Evolutionary conservation across 2,113 vertebrate genomes (phyloP).

Genomic region (Stegostoma tigrinum): DNA sequence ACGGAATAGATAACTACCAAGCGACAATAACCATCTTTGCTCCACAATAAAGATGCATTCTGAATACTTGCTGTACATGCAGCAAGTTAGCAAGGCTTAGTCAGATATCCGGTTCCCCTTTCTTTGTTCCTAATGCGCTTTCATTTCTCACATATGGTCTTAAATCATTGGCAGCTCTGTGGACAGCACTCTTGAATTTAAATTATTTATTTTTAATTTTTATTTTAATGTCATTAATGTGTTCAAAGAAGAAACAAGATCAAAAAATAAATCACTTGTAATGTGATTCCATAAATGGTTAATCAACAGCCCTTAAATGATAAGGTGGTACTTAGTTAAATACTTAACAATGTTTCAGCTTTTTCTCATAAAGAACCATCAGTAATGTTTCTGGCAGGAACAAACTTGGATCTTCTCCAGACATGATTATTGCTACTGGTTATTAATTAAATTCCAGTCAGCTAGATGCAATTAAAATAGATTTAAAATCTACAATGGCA

Average conservation of each 20-base stretch:
- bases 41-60: not conserved
- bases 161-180: not conserved
- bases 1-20: not conserved
- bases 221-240: constrained; percentile 1
- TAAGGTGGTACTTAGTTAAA: constrained; percentile 29
- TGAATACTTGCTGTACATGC: not conserved
- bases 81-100: not conserved
- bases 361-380: constrained; percentile 28
- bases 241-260: constrained; percentile 26
- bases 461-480: constrained; percentile 37
- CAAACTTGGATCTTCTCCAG: constrained; percentile 33
- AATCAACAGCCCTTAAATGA: not conserved
- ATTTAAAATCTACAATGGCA: constrained; percentile 37
- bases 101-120: not conserved
- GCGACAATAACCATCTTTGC: not conserved
- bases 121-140: not conserved
- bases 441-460: constrained; percentile 37
- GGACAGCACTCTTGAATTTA: not conserved
- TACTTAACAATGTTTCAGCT: constrained; percentile 27
- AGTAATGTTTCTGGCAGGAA: constrained; percentile 28
- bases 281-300: not conserved
- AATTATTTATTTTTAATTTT: constrained; percentile 12
- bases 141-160: not conserved
- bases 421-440: constrained; percentile 35
- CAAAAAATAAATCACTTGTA: constrained; percentile 32